Percentiles rank a stretch among this genome's conserved stretches.
Conservation (phyloP, 2,888 invertebrate species). For the Callinectes sapidus region DNA sequence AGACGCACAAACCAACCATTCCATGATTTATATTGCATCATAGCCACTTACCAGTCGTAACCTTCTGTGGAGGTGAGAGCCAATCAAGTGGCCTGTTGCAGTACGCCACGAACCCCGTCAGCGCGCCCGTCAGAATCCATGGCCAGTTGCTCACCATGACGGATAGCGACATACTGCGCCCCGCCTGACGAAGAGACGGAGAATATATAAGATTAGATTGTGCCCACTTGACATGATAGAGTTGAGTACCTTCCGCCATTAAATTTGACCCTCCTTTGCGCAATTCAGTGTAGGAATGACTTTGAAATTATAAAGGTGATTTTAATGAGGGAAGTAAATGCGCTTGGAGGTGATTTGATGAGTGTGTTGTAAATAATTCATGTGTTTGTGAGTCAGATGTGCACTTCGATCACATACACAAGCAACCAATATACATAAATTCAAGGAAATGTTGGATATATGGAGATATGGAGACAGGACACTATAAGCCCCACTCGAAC, state of each 20-base stretch:
- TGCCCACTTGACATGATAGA: not conserved
- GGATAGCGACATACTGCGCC: constrained; percentile 48
- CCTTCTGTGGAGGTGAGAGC: constrained; percentile 39
- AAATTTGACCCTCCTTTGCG: not conserved
- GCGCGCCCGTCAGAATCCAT: constrained; percentile 60
- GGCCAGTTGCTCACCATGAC: constrained; percentile 58
- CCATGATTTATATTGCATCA: not conserved
- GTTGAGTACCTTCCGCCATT: not conserved
- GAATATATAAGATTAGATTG: not conserved
- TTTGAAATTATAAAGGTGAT: not conserved
- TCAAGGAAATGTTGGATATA: no score
- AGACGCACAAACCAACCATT: not conserved
- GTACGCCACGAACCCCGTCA: constrained; percentile 63
- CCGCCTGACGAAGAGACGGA: not conserved
- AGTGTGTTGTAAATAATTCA: not conserved
- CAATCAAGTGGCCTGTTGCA: constrained; percentile 53
- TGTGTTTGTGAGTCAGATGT: not conserved
- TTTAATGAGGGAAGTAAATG: not conserved
- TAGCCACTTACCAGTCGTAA: constrained; percentile 45
- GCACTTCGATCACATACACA: not conserved
- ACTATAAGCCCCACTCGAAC: no score
- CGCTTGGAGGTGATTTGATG: not conserved
- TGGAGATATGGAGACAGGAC: no score
- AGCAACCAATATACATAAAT: no score
- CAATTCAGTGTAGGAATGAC: not conserved